Base-by-base conservation (phyloP, 1,140 invertebrate species). In the Riptortus pedestris region DNA sequence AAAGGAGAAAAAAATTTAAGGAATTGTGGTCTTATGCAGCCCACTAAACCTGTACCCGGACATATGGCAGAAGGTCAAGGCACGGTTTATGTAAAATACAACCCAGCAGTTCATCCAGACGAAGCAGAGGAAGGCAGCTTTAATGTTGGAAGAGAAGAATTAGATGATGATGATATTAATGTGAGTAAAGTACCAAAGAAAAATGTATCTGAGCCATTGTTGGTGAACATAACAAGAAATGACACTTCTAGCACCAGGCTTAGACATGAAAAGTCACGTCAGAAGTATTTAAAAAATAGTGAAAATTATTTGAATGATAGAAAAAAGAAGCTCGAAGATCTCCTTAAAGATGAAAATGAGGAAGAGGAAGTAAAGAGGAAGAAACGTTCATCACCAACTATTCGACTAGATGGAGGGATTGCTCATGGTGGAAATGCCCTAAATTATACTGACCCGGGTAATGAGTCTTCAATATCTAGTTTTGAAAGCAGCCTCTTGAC, bases 401-500 rank as follows among this genome's bases (percentile, higher is more conserved):
- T 55, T 24, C 52, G 86, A 59, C 75, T 87, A 31, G 86, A 88
- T 74, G 78, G 81, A 57, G 84, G 83, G n/a, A 81, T 86, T 26
- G 80, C 80, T 67, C 86, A 88, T 70, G 86, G 86, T 12, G 86
- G 86, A 9, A 87, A 83, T 74, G 81, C 81, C 1, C 74, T 79
- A 63, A 85, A 86, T 69, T 76, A 74, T 48, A 79, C 79, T 0
- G 68, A 76, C 55, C 60, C 70, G 7, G 73, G 78, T 38, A 79
- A 82, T 60, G 82, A 81, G 62, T 81, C 79, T 26, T 85, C 84
- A 11, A 76, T 85, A 43, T 88, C 86, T 0, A 88, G 86, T 73
- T 89, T 90, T 74, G 87, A 90, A 77, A 84, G 79, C 63, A 82
- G 79, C 62, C 74, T 90, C n/a, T 73, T 86, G 18, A 78, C 79